A percentile compares a stretch with the other conserved stretches of the same genome.
Conservation (phyloP, 2,113 vertebrate genomes). For the Oreochromis spilurus region DNA sequence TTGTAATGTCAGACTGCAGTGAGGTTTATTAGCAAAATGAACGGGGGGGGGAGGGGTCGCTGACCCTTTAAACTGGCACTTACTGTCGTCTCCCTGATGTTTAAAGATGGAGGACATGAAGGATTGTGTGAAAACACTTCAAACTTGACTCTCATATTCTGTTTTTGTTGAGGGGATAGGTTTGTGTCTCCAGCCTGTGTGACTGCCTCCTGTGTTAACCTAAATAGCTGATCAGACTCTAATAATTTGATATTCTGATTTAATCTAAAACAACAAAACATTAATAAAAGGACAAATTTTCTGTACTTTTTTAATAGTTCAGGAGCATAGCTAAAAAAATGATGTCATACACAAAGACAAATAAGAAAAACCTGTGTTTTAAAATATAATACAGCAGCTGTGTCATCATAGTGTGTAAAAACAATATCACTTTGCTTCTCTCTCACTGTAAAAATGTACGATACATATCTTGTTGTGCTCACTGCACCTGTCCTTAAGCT, state of each 20-base stretch:
- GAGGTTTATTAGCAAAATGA: background rate
- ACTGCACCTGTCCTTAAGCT: conserved; percentile 31
- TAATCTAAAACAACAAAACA: background rate
- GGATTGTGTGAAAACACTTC: background rate
- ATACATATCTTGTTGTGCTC: background rate
- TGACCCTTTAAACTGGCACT: background rate
- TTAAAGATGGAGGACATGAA: background rate
- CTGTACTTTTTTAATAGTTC: background rate
- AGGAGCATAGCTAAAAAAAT: background rate
- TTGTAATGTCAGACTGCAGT: background rate
- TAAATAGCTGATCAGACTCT: background rate
- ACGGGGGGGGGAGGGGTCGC: background rate
- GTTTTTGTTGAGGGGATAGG: background rate
- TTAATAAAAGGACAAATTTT: background rate
- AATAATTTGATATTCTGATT: background rate
- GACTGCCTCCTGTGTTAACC: background rate
- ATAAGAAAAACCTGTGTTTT: background rate
- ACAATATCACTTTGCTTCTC: background rate
- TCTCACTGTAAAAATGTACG: background rate
- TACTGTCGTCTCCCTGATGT: background rate
- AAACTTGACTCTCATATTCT: background rate
- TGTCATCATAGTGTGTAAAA: background rate
- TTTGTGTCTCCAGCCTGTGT: background rate
- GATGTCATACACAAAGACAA: background rate
- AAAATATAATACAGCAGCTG: background rate